Conservation (phyloP, 2,113 vertebrate genomes). For the Panthera leo region DNA sequence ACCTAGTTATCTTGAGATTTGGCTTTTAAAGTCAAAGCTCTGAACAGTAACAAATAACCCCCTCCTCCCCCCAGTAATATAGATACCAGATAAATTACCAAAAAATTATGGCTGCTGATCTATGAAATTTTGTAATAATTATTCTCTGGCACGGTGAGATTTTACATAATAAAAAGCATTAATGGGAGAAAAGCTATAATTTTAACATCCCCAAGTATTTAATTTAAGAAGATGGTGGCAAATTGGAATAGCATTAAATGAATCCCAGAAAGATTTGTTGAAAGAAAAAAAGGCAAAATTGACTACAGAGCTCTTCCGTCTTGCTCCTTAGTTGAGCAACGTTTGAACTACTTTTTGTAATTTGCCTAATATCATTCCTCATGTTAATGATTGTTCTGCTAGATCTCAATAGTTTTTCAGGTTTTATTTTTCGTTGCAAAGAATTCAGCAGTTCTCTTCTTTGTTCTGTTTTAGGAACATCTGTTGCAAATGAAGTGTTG, state of each 20-base stretch:
- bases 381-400: conserved; percentile 46
- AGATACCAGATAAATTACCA: background rate
- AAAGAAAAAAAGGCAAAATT: conserved; percentile 48
- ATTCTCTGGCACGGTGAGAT: background rate
- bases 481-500: conserved; percentile 70
- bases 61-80: too few relatives aligned
- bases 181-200: background rate
- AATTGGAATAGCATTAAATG: background rate
- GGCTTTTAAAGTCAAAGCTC: background rate
- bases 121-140: conserved; percentile 23
- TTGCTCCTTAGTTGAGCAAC: conserved; percentile 35
- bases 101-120: background rate
- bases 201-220: background rate
- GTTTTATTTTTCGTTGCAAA: conserved; percentile 47
- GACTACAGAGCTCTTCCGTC: conserved; percentile 16
- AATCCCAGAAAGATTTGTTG: background rate
- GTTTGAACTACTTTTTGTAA: conserved; percentile 44
- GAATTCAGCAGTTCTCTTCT: conserved; percentile 34
- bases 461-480: conserved; percentile 66
- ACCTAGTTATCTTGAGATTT: background rate
- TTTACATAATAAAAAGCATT: conserved; percentile 28
- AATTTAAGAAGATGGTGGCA: conserved; percentile 10
- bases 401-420: conserved; percentile 61
- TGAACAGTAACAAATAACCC: background rate
- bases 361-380: conserved; percentile 18